Percentiles rank a stretch among this genome's conserved stretches.
phyloP scores from a whole-genome alignment of 2,888 invertebrate genomes.

The Rhamphomyia laevipes region DNA sequence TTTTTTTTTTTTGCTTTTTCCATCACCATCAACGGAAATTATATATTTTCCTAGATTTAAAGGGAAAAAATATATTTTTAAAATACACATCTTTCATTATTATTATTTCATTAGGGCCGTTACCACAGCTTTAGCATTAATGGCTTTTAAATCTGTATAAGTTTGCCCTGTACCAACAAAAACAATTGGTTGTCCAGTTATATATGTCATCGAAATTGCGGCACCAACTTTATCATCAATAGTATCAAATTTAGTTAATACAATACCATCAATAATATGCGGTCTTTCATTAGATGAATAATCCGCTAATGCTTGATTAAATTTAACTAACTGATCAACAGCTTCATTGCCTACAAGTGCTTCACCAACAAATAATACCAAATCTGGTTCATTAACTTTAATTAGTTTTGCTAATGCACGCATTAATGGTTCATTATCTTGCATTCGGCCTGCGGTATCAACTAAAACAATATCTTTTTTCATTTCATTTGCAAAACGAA shows the following conservation, averaged over 20 bases:
- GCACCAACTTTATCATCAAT: slow-evolving; percentile 99
- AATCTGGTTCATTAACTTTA: slow-evolving; percentile 92
- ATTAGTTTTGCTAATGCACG: slow-evolving; percentile 93
- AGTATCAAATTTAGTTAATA: slow-evolving; percentile 98
- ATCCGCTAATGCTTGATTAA: slow-evolving; percentile 96
- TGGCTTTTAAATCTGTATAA: slow-evolving; percentile 91
- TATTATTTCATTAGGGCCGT: slow-evolving; percentile 86
- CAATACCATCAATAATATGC: slow-evolving; percentile 95
- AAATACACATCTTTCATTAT: neutral
- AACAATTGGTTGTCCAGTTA: slow-evolving; percentile 96
- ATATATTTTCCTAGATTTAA: too few relatives aligned
- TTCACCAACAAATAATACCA: slow-evolving; percentile 98
- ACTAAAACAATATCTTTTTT: slow-evolving; percentile 87
- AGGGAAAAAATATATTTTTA: neutral
- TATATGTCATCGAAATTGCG: slow-evolving; percentile 99
- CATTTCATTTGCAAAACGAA: slow-evolving; percentile 72
- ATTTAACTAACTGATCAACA: slow-evolving; percentile 97
- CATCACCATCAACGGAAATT: too few relatives aligned
- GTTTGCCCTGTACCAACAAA: slow-evolving; percentile 96
- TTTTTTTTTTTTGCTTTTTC: too few relatives aligned
- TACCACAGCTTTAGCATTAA: slow-evolving; percentile 94
- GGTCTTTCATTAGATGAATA: slow-evolving; percentile 66
- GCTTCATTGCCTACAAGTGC: slow-evolving; percentile 99
- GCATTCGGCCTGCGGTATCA: slow-evolving; percentile 99
- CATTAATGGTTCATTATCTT: slow-evolving; percentile 99